Evolutionary conservation across 2,113 vertebrate genomes (phyloP).

Genomic region (Lophotis ruficrista): DNA sequence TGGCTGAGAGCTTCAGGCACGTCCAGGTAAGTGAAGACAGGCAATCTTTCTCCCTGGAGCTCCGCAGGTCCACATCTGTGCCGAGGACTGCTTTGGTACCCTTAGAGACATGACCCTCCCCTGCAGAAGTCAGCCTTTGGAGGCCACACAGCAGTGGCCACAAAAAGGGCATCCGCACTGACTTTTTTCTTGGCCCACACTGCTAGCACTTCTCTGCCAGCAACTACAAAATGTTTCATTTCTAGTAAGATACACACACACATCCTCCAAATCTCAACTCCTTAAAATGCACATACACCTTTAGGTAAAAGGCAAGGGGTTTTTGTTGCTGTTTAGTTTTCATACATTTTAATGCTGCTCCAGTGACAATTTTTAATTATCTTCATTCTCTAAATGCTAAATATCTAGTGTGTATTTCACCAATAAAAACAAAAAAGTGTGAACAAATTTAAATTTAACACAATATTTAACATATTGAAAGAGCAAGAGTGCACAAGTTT

Average conservation of each 20-base stretch:
- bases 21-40: not conserved
- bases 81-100: not conserved
- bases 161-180: not conserved
- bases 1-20: not conserved
- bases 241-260: not conserved
- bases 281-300: not conserved
- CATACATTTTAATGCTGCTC: not conserved
- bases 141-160: not conserved
- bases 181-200: not conserved
- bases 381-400: not conserved
- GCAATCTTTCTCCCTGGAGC: not conserved
- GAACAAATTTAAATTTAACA: not conserved
- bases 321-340: not conserved
- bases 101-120: not conserved
- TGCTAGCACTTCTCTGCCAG: not conserved
- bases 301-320: not conserved
- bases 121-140: not conserved
- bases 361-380: not conserved
- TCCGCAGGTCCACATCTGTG: not conserved
- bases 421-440: not conserved
- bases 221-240: not conserved
- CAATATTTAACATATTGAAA: not conserved
- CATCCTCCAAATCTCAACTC: not conserved
- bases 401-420: not conserved
- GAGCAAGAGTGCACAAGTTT: not conserved